Base-by-base conservation (phyloP, 2,113 vertebrate species). In the Australoheros scitulus region DNA sequence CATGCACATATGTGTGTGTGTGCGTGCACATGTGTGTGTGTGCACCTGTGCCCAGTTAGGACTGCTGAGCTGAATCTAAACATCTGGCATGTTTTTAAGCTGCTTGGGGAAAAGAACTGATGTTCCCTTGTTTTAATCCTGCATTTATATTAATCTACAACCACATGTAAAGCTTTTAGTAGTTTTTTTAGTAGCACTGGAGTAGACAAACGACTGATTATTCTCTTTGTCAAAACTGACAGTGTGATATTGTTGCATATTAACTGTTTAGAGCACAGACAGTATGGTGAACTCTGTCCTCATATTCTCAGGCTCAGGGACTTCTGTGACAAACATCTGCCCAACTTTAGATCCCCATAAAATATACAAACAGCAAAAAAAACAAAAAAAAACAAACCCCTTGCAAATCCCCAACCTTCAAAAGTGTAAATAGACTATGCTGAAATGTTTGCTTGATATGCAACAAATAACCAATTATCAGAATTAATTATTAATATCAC, bases 261-360 rank as follows among this genome's bases (percentile, higher is more conserved):
- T 8, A 52, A 72, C 15, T 0, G 43, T 72, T 26, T 13, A 29
- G 10, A 72, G 47, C 22, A 47, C 38, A 68, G 41, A 22, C 24
- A 52, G 43, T 17, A 29, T 0, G 10, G 65, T 26, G 41, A 68
- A 26, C 17, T 11, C 41, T 18, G 41, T 29, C 43, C 50, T 58
- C 0, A 41, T 59, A 58, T 38, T 0, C 36, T 41, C 15, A 17
- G 26, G 15, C 18, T 26, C 0, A 0, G 5, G 24, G 26, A 36
- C 55, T 7, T 0, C 9, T 14, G 34, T 7, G 0, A 34, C 6
- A 11, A 47, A 6, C 5, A 75, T 29, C 17, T 32, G 26, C 26
- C 32, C 32, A 24, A 15, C 26, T 11, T 43, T 59, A 22, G 63
- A 26, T 8, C 26, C 22, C 0, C 22, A 47, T 10, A 43, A 43